Evolutionary conservation across 2,113 vertebrate genomes (phyloP).

Genomic region (Ophthalmotilapia sp.): DNA sequence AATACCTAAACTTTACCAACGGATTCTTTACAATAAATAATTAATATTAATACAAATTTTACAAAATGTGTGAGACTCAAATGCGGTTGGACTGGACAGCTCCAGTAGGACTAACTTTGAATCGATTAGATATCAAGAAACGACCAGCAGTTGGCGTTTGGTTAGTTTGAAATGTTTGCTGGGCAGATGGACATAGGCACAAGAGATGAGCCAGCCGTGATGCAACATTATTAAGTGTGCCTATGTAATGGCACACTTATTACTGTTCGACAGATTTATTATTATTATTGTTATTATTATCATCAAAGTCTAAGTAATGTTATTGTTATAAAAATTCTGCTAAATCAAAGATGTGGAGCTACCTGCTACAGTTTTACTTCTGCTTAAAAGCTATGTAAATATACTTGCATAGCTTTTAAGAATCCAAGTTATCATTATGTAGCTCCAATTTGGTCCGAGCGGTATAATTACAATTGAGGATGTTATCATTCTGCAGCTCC

Average conservation of each 20-base stretch:
- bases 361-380: not conserved
- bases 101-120: not conserved
- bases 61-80: not conserved
- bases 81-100: not conserved
- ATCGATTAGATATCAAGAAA: not conserved
- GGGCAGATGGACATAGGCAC: not conserved
- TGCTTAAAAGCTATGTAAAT: not conserved
- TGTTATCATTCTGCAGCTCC: not conserved
- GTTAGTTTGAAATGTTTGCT: not conserved
- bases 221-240: not conserved
- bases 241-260: not conserved
- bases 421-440: not conserved
- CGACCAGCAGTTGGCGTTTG: not conserved
- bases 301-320: not conserved
- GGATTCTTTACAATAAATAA: fast-evolving
- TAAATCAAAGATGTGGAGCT: not conserved
- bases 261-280: not conserved
- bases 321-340: not conserved
- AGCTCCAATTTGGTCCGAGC: not conserved
- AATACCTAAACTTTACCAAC: not conserved
- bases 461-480: not conserved
- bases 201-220: not conserved
- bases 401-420: not conserved
- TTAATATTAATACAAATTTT: not conserved
- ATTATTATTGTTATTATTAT: not conserved